Evolutionary conservation across 2,888 invertebrate genomes (phyloP).

Genomic region (Netelia virgata): DNA sequence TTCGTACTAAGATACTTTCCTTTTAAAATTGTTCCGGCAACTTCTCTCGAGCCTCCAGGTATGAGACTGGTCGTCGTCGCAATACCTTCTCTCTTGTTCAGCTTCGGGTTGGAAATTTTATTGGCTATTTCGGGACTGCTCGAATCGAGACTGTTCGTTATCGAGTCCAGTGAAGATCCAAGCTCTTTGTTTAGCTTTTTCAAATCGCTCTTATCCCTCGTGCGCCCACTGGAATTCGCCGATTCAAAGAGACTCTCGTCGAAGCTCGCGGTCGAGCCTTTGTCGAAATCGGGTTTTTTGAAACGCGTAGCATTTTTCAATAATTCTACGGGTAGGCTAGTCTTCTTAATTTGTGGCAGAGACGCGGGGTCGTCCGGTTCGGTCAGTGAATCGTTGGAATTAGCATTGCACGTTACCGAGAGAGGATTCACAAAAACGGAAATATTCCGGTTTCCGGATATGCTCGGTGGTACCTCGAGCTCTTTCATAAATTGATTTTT

Average conservation of each 20-base stretch:
- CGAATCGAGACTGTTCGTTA: conserved; percentile 82
- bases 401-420: conserved; percentile 80
- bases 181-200: conserved; percentile 80
- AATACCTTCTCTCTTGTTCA: conserved; percentile 56
- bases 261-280: conserved; percentile 81
- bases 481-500: conserved; percentile 84
- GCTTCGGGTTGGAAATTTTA: conserved; percentile 47
- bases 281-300: conserved; percentile 80
- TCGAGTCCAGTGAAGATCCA: conserved; percentile 82
- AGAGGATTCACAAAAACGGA: conserved; percentile 90
- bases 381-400: conserved; percentile 82
- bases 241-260: conserved; percentile 83
- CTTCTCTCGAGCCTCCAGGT: conserved; percentile 79
- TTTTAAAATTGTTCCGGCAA: conserved; percentile 82
- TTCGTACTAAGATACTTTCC: conserved; percentile 82
- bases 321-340: conserved; percentile 76
- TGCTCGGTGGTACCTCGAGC: conserved; percentile 86
- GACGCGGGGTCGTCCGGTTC: conserved; percentile 78
- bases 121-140: conserved; percentile 80
- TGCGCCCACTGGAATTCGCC: conserved; percentile 75
- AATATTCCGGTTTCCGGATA: conserved; percentile 86
- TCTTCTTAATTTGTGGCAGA: conserved; percentile 71
- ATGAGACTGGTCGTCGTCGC: conserved; percentile 69
- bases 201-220: conserved; percentile 80
- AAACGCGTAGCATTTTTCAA: conserved; percentile 82